Conservation (phyloP, 2,113 vertebrate genomes). For the Strix aluco region DNA sequence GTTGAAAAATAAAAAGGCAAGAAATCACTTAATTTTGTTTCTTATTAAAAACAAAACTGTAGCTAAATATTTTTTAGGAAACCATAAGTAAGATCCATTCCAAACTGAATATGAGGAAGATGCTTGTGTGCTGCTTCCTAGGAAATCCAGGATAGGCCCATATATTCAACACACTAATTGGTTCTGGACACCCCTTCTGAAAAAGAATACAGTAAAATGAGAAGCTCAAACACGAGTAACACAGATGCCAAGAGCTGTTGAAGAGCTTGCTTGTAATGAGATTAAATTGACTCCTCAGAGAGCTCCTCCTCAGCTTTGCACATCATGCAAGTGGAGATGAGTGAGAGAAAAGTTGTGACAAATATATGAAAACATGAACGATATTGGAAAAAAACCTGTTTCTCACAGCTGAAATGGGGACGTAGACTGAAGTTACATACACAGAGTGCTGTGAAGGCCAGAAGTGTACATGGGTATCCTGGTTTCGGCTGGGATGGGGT, state of each 20-base stretch:
- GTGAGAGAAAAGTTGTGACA: neutral
- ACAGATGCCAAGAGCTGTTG: neutral
- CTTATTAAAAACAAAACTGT: neutral
- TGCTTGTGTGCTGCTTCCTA: neutral
- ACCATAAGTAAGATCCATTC: neutral
- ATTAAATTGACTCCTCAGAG: neutral
- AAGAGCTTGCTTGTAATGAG: neutral
- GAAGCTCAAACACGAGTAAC: neutral
- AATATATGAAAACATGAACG: neutral
- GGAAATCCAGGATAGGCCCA: neutral
- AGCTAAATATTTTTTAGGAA: neutral
- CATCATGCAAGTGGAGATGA: neutral
- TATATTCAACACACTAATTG: neutral
- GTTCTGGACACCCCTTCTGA: neutral
- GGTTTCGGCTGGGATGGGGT: too few species aligned
- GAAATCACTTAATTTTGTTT: neutral
- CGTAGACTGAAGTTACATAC: neutral
- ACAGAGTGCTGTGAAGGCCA: neutral
- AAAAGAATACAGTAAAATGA: neutral
- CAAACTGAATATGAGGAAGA: neutral
- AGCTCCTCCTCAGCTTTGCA: neutral
- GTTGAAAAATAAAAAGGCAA: neutral
- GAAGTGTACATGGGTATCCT: neutral
- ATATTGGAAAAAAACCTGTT: neutral
- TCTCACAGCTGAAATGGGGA: neutral